Base-by-base conservation (phyloP, 2,888 invertebrate genomes). In the Fissipunctia ypsillon region DNA sequence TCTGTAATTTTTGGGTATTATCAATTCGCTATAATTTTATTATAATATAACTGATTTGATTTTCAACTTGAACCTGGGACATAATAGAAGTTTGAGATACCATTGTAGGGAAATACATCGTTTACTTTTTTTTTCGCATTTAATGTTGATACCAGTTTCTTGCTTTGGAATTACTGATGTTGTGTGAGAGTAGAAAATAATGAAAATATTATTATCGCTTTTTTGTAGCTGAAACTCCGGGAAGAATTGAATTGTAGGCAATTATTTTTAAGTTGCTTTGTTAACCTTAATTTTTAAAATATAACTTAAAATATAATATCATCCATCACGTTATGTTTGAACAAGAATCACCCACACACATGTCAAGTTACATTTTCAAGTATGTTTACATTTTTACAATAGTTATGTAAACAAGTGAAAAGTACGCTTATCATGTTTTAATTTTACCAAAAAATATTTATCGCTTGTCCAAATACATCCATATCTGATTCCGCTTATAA, bases 351-450 rank as follows among this genome's bases (percentile, higher is more conserved):
- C 57, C 60, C 76, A 52, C 28, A 4, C 38, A 28, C 28, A 70
- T 50, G 28, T 67, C 56, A 41, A 57, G 59, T 38, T 45, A 72
- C 69, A 76, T 28, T 81, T 79, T 81, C 74, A 69, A 78, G 81
- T 83, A 57, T 88, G 80, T 90, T 90, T 88, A 84, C 87, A 76
- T 77, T 78, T 73, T 70, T 71, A 75, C 79, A 86, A 87, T 85
- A 86, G 80, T 54, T 82, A 41, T 64, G 79, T 84, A 87, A 89
- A 90, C 77, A 80, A 77, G 84, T 83, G 81, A 84, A 87, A 89
- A 74, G 69, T 56, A 35, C 22, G 31, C 66, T 81, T 87, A 85
- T 84, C 81, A 61, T n/a, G 56, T 67, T 81, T 83, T 78, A 84
- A 84, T 85, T 85, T 85, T 79, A 72, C 60, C 75, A 60, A 76